phyloP scores from a whole-genome alignment of 2,797 vertebrate genomes.

The Micromesistius poutassou region DNA sequence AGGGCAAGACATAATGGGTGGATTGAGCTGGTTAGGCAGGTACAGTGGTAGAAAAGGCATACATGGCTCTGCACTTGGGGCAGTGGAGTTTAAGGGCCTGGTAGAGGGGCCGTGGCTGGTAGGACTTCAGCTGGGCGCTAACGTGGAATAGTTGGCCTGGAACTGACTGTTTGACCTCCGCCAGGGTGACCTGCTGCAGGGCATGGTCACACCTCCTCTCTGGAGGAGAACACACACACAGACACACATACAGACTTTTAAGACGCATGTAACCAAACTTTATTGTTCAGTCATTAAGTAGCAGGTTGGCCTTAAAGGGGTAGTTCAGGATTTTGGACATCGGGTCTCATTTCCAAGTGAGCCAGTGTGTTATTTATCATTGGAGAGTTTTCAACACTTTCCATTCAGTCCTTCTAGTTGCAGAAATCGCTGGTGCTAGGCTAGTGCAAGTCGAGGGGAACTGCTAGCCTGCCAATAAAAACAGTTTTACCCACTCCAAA shows the following conservation, averaged over 20 bases:
- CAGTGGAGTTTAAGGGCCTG: conserved; percentile 90
- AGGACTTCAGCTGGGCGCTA: conserved; percentile 79
- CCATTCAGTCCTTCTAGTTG: too few species aligned
- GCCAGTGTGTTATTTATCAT: too few species aligned
- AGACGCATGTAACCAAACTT: not conserved
- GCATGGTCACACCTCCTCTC: conserved; percentile 58
- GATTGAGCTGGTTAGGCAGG: not conserved
- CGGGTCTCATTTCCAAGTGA: too few species aligned
- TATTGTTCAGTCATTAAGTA: not conserved
- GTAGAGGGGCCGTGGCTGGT: conserved; percentile 78
- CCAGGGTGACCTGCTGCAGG: conserved; percentile 52
- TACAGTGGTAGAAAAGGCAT: conserved; percentile 53
- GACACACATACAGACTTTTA: not conserved
- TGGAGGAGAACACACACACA: conserved; percentile 24
- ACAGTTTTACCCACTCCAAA: too few species aligned
- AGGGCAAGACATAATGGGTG: not conserved
- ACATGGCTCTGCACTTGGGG: conserved; percentile 82
- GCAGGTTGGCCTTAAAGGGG: not conserved
- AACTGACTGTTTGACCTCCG: conserved; percentile 66
- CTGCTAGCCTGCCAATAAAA: too few species aligned
- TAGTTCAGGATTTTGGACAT: too few species aligned
- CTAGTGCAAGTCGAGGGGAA: too few species aligned
- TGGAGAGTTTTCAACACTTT: too few species aligned
- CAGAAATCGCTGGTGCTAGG: too few species aligned
- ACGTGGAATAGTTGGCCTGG: conserved; percentile 77